Percentiles rank a stretch among this genome's conserved stretches.
Evolutionary conservation across 2,113 vertebrate species (phyloP).

Genomic region (Sakesphorus luctuosus): DNA sequence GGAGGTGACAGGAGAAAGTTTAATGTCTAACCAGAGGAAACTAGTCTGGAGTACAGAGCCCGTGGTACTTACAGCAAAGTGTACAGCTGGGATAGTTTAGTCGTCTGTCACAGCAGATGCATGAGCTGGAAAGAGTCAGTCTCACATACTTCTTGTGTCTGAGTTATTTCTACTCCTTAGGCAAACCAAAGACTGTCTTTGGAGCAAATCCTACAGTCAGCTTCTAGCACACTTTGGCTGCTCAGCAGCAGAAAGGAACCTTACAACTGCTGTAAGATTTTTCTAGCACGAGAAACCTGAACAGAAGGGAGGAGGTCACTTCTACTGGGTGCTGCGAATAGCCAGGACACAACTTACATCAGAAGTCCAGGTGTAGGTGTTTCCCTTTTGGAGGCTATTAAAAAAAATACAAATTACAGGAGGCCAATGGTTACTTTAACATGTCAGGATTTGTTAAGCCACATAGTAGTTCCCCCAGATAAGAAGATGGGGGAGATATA

Average conservation of each 20-base stretch:
- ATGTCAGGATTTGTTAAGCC: background rate
- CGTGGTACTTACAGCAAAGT: background rate
- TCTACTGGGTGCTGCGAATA: background rate
- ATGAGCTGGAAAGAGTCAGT: background rate
- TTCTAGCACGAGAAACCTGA: background rate
- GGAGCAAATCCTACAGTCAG: background rate
- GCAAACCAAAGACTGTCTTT: background rate
- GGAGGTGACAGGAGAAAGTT: background rate
- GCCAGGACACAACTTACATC: background rate
- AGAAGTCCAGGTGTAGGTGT: background rate
- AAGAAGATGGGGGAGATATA: background rate
- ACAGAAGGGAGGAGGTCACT: background rate
- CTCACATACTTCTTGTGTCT: background rate
- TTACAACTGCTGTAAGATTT: background rate
- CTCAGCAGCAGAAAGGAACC: too few species aligned
- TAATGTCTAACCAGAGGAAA: background rate
- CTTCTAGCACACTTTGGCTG: background rate
- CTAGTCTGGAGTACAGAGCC: background rate
- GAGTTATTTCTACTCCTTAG: background rate
- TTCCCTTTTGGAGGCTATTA: background rate
- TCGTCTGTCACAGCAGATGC: background rate
- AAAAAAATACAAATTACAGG: background rate
- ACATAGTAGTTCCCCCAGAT: background rate
- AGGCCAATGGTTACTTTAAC: background rate
- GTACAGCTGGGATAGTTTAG: background rate